Evolutionary conservation across 2,797 vertebrate genomes (phyloP).

Genomic region (Lerista edwardsae): DNA sequence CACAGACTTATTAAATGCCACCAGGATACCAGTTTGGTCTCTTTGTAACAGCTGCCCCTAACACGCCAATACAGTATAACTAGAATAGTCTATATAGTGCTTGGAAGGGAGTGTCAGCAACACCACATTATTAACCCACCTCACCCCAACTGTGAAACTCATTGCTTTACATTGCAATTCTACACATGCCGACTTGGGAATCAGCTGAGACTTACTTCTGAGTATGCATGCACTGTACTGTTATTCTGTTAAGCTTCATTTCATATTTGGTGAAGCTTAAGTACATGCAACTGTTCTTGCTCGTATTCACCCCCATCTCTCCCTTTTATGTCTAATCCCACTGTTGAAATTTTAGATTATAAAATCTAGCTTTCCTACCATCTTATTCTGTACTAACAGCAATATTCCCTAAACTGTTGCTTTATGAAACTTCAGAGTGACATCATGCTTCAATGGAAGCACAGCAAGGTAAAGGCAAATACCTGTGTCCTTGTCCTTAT

Average conservation of each 20-base stretch:
- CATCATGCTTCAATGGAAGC: background rate
- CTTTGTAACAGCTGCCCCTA: background rate
- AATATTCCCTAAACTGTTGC: too few species aligned
- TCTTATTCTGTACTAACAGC: background rate
- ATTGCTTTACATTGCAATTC: background rate
- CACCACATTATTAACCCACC: background rate
- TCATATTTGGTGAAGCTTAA: background rate
- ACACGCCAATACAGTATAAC: background rate
- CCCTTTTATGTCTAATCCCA: background rate
- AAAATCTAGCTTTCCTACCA: too few species aligned
- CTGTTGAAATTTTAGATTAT: background rate
- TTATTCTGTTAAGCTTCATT: too few species aligned
- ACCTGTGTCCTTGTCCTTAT: background rate
- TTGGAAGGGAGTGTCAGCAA: background rate
- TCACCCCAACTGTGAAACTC: background rate
- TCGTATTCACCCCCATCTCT: background rate
- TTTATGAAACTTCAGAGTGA: background rate
- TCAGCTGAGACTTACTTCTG: too few species aligned
- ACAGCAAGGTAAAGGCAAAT: background rate
- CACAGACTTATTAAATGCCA: too few species aligned
- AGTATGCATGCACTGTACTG: too few species aligned
- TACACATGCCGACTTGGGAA: too few species aligned
- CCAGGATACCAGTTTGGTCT: background rate
- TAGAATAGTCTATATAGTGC: background rate
- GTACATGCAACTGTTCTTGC: background rate